phyloP scores from a whole-genome alignment of 2,888 invertebrate species.

The Megalurothrips usitatus region DNA sequence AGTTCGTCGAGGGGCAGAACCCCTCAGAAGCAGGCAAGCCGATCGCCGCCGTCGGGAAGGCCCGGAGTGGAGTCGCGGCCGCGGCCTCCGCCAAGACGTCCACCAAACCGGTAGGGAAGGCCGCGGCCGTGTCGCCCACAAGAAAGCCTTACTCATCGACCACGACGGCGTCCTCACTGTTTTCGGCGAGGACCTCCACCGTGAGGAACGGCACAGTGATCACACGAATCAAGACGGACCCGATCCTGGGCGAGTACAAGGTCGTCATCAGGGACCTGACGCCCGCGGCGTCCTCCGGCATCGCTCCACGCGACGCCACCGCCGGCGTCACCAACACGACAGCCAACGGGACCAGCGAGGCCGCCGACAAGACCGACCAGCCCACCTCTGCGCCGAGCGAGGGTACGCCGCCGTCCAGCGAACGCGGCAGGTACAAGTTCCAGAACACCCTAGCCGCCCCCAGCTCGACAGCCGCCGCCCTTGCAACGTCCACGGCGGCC shows the following conservation, averaged over 20 bases:
- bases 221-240: background rate
- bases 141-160: background rate
- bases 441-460: background rate
- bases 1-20: background rate
- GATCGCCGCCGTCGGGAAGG: background rate
- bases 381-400: background rate
- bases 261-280: conserved; percentile 17
- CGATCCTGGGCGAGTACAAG: conserved; percentile 12
- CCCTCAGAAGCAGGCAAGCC: background rate
- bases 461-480: background rate
- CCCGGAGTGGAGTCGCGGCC: background rate
- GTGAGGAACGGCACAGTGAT: background rate
- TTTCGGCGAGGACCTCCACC: background rate
- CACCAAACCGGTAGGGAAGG: background rate
- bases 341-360: background rate
- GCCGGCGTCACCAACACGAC: background rate
- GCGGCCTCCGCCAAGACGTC: background rate
- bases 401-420: background rate
- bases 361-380: background rate
- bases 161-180: background rate
- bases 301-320: background rate
- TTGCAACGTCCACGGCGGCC: no score
- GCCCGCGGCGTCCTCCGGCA: conserved; percentile 6
- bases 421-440: background rate
- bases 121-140: background rate